A percentile compares a stretch with the other conserved stretches of the same genome.
Evolutionary conservation across 2,797 vertebrate genomes (phyloP).

Genomic region (Melopsittacus undulatus): DNA sequence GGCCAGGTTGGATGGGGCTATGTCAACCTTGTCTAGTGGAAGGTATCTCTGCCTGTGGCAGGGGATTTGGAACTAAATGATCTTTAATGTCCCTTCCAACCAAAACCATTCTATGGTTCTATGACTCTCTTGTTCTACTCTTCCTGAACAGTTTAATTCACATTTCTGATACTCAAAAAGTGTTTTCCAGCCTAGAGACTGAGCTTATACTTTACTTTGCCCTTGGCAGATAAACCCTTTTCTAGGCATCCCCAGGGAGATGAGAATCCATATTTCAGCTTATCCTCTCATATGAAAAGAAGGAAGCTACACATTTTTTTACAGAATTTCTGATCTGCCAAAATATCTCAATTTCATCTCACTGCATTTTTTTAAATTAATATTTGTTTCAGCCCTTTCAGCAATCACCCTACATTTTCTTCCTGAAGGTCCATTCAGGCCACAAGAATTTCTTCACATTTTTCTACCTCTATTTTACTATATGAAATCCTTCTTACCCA

Average conservation of each 20-base stretch:
- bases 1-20: not conserved
- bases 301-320: not conserved
- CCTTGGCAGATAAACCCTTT: not conserved
- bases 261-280: not conserved
- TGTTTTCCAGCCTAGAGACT: not conserved
- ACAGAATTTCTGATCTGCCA: not conserved
- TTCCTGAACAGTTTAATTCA: not conserved
- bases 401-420: not conserved
- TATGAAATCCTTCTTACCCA: not conserved
- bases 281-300: not conserved
- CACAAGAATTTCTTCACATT: not conserved
- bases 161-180: not conserved
- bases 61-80: not conserved
- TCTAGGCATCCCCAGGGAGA: not conserved
- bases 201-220: not conserved
- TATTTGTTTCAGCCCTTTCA: not conserved
- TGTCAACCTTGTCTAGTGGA: not conserved
- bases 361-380: not conserved
- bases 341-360: not conserved
- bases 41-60: not conserved
- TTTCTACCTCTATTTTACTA: not conserved
- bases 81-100: not conserved
- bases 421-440: not conserved
- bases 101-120: not conserved
- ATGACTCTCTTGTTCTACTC: not conserved